Evolutionary conservation across 2,113 vertebrate species (phyloP).

Genomic region (Lophura nycthemera): DNA sequence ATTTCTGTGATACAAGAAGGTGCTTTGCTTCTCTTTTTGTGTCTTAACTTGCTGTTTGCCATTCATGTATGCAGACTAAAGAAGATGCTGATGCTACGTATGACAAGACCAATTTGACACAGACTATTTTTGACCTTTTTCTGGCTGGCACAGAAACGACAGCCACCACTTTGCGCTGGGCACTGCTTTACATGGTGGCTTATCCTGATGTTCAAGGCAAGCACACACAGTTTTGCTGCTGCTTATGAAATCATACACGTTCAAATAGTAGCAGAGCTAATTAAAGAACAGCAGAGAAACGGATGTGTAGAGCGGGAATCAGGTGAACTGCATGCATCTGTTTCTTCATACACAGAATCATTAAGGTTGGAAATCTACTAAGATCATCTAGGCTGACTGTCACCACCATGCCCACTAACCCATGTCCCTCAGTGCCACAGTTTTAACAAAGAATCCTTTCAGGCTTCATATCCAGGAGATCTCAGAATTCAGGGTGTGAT

Average conservation of each 20-base stretch:
- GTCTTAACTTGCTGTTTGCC: background rate
- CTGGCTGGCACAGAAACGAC: slow-evolving; percentile 76
- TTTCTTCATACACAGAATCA: background rate
- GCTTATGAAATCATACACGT: background rate
- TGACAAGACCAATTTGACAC: slow-evolving; percentile 68
- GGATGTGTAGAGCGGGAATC: background rate
- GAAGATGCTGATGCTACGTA: slow-evolving; percentile 51
- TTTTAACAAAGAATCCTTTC: background rate
- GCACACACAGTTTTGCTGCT: background rate
- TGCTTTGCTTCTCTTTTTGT: background rate
- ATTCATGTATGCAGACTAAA: slow-evolving; percentile 39
- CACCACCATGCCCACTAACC: too few relatives aligned
- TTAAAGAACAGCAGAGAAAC: background rate
- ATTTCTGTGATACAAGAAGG: background rate
- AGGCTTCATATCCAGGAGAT: background rate
- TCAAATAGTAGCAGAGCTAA: background rate
- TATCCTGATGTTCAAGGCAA: slow-evolving; percentile 70
- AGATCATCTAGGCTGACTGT: too few relatives aligned
- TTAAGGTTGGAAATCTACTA: too few relatives aligned
- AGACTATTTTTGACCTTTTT: slow-evolving; percentile 64
- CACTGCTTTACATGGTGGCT: slow-evolving; percentile 72
- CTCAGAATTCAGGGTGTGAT: background rate
- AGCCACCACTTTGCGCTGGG: slow-evolving; percentile 71
- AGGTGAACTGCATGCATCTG: background rate
- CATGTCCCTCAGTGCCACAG: too few relatives aligned